These are phyloP conservation scores for Sparus aurata DNA, from an alignment of 2,797 vertebrate genomes.

Conservation along the genomic window DNA sequence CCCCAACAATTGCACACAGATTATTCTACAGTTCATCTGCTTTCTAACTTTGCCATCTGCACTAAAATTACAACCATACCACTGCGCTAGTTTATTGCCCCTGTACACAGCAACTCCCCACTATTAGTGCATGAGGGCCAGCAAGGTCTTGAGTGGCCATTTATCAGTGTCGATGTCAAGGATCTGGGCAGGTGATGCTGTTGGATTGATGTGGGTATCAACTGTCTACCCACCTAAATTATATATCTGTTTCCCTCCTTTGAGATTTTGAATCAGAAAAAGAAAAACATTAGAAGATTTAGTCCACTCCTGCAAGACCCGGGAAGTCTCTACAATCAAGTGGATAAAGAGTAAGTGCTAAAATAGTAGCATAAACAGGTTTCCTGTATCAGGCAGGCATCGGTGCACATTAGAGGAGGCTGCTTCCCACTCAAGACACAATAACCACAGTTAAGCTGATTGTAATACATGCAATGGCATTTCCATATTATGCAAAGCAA, in stretches of 20 bases:
- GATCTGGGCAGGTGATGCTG: constrained; percentile 33
- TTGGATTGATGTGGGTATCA: constrained; percentile 46
- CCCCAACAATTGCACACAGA: constrained; percentile 76
- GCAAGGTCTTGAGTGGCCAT: constrained; percentile 19
- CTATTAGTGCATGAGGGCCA: constrained; percentile 33
- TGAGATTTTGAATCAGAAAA: constrained; percentile 39
- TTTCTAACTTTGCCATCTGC: constrained; percentile 77
- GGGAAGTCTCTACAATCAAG: constrained; percentile 6
- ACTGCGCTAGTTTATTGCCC: constrained; percentile 37
- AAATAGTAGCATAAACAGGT: constrained; percentile 4
- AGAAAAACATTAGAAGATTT: constrained; percentile 29
- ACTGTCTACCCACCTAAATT: constrained; percentile 17
- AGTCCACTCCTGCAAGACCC: background rate
- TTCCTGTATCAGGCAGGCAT: constrained; percentile 38
- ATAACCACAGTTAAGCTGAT: constrained; percentile 28
- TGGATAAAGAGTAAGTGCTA: background rate
- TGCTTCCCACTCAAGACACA: constrained; percentile 11
- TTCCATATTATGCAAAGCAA: constrained; percentile 3
- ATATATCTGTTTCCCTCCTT: constrained; percentile 31
- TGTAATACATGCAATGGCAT: constrained; percentile 36
- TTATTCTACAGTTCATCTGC: constrained; percentile 72
- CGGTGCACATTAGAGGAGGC: background rate
- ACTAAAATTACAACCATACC: constrained; percentile 54
- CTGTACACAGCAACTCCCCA: constrained; percentile 19
- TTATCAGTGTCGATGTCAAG: constrained; percentile 36